phyloP scores from a whole-genome alignment of 2,113 vertebrate species.

The Leucoraja erinaceus region DNA sequence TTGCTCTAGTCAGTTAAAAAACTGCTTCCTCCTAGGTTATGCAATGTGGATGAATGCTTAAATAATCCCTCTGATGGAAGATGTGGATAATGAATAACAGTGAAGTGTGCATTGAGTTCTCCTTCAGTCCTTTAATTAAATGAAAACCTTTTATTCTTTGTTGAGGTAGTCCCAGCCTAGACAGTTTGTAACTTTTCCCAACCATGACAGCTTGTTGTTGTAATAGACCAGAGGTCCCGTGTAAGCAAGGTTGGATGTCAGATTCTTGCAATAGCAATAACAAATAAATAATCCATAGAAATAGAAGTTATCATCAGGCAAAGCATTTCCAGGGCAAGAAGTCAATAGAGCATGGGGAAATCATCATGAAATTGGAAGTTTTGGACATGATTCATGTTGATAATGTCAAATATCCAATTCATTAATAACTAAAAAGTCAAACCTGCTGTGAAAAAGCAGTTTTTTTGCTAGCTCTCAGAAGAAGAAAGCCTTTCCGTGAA shows the following conservation, averaged over 20 bases:
- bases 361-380: not conserved
- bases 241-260: no score
- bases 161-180: not conserved
- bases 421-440: not conserved
- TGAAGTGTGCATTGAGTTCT: not conserved
- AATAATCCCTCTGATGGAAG: not conserved
- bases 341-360: not conserved
- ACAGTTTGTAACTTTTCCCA: not conserved
- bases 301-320: not conserved
- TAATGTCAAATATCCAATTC: not conserved
- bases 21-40: not conserved
- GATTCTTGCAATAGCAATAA: not conserved
- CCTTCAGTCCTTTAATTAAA: not conserved
- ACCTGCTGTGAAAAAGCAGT: not conserved
- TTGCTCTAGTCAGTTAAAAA: not conserved
- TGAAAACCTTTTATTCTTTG: not conserved
- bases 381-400: not conserved
- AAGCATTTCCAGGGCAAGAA: not conserved
- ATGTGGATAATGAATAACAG: not conserved
- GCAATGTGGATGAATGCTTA: not conserved
- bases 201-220: not conserved
- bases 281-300: constrained; percentile 22
- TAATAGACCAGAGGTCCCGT: not conserved
- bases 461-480: not conserved
- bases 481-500: not conserved